Conservation (phyloP, 2,797 vertebrate genomes). For the Echiichthys vipera region DNA sequence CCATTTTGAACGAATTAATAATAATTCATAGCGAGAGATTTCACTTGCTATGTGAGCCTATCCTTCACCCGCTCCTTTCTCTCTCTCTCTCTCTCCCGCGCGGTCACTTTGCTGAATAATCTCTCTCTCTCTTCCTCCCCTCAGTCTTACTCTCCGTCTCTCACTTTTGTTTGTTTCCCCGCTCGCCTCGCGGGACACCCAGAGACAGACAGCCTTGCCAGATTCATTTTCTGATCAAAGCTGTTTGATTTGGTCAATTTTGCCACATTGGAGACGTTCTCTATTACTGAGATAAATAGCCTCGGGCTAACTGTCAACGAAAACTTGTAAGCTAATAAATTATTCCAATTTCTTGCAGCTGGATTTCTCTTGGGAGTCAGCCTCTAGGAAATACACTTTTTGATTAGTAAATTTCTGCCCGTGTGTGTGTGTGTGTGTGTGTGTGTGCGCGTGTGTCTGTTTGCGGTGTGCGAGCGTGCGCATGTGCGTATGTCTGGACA, state of each 20-base stretch:
- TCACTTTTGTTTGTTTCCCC: slow-evolving; percentile 95
- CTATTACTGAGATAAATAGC: slow-evolving; percentile 99
- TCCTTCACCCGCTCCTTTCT: slow-evolving; percentile 58
- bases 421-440: slow-evolving; percentile 88
- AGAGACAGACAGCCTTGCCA: slow-evolving; percentile 98
- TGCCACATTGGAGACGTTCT: slow-evolving; percentile 99
- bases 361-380: slow-evolving; percentile 99
- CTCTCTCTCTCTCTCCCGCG: too few relatives aligned
- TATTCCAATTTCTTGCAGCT: slow-evolving; percentile 99
- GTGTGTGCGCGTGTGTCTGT: slow-evolving; percentile 87
- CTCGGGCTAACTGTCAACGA: slow-evolving; percentile 99
- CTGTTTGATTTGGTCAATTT: slow-evolving; percentile 99
- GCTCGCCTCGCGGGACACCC: slow-evolving; percentile 89
- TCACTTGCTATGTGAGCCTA: slow-evolving; percentile 63
- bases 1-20: slow-evolving; percentile 64
- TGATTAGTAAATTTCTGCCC: slow-evolving; percentile 99
- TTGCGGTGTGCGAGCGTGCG: slow-evolving; percentile 89
- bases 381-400: slow-evolving; percentile 99
- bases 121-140: slow-evolving; percentile 36
- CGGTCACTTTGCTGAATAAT: slow-evolving; percentile 93
- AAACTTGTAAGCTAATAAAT: slow-evolving; percentile 99
- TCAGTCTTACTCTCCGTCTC: slow-evolving; percentile 52
- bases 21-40: slow-evolving; percentile 82
- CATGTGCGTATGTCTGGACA: slow-evolving; percentile 90
- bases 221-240: slow-evolving; percentile 99